Conservation (phyloP, 1,140 invertebrate genomes). For the Chionoecetes opilio region DNA sequence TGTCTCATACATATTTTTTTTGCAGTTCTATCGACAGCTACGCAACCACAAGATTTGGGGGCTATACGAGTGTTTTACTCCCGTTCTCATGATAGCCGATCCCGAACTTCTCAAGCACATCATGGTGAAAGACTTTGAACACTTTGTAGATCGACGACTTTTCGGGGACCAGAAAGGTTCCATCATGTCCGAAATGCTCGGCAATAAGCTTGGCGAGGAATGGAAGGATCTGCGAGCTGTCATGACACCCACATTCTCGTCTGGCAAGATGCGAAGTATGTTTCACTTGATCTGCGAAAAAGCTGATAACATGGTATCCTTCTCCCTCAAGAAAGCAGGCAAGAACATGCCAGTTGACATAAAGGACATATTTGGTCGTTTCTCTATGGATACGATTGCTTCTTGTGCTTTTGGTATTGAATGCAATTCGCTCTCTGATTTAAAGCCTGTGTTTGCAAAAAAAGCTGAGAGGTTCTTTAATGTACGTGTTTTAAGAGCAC, state of each 20-base stretch:
- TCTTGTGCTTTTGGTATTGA: conserved; percentile 85
- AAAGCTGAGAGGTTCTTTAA: conserved; percentile 66
- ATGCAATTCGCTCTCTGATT: conserved; percentile 76
- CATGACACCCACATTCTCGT: conserved; percentile 80
- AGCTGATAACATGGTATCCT: conserved; percentile 49
- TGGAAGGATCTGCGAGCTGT: no score
- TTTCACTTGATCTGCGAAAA: conserved; percentile 59
- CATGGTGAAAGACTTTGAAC: conserved; percentile 59
- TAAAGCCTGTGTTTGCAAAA: conserved; percentile 78
- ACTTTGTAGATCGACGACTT: neutral
- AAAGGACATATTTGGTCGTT: conserved; percentile 82
- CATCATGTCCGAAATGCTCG: conserved; percentile 59
- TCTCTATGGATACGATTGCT: conserved; percentile 85
- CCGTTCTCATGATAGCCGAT: neutral
- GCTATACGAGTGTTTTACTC: neutral
- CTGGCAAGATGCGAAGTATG: conserved; percentile 80
- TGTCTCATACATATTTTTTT: neutral
- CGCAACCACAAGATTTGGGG: neutral
- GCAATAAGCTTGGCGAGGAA: conserved; percentile 36
- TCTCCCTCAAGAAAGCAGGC: conserved; percentile 62
- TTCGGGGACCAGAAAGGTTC: neutral
- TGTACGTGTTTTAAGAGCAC: neutral
- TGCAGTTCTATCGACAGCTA: neutral
- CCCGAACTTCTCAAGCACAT: no score
- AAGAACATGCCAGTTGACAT: conserved; percentile 63